These are phyloP conservation scores for Oryzias curvinotus DNA, from an alignment of 2,113 vertebrate species.

Conservation along the genomic window DNA sequence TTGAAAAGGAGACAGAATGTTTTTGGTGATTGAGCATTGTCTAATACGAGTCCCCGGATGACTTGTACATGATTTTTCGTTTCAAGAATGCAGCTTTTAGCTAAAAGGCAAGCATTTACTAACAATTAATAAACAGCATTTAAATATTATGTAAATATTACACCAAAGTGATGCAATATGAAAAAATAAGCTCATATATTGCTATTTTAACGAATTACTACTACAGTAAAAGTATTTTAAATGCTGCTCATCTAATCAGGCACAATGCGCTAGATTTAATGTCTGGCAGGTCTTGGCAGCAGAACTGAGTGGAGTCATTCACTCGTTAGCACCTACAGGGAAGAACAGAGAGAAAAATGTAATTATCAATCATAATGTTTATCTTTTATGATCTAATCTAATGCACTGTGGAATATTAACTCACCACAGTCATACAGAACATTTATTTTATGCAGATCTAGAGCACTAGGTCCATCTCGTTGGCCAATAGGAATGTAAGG, in stretches of 20 bases:
- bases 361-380: background rate
- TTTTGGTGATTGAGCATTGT: constrained; percentile 8
- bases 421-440: constrained; percentile 81
- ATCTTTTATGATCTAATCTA: background rate
- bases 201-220: background rate
- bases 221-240: background rate
- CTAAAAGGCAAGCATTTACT: constrained; percentile 1
- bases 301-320: constrained; percentile 27
- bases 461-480: constrained; percentile 77
- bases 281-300: constrained; percentile 6
- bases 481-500: constrained; percentile 79
- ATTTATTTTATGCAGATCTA: constrained; percentile 84
- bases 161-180: background rate
- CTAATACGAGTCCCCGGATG: constrained; percentile 4
- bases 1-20: constrained; percentile 12
- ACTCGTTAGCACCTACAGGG: constrained; percentile 48
- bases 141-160: background rate
- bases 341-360: constrained; percentile 9
- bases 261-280: constrained; percentile 5
- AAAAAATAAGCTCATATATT: background rate
- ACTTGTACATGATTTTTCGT: background rate
- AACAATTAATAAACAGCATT: background rate
- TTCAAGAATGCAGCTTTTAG: constrained; percentile 6
- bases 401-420: constrained; percentile 18
- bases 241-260: constrained; percentile 3